phyloP scores from a whole-genome alignment of 2,113 vertebrate species.

The Paraplagusia blochii region DNA sequence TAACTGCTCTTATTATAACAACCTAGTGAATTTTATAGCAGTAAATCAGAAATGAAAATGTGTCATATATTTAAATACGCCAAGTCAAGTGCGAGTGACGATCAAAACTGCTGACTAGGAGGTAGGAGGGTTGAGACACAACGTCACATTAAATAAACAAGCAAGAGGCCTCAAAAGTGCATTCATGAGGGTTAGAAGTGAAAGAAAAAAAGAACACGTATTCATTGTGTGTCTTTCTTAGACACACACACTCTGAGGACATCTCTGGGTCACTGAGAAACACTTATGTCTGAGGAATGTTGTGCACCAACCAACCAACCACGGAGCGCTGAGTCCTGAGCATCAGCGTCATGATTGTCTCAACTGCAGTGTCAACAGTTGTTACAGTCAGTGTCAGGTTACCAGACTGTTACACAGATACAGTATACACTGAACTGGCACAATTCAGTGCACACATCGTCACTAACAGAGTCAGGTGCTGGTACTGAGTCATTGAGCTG shows the following conservation, averaged over 20 bases:
- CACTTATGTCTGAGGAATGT: slow-evolving; percentile 13
- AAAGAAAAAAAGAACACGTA: no score
- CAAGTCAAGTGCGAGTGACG: no score
- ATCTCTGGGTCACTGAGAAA: slow-evolving; percentile 12
- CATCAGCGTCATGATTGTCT: not conserved
- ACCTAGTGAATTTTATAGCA: no score
- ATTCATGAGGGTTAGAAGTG: no score
- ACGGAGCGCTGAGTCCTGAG: slow-evolving; percentile 14
- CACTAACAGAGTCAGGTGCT: not conserved
- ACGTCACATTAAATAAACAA: no score
- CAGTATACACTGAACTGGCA: not conserved
- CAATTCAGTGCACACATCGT: not conserved
- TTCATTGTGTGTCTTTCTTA: not conserved
- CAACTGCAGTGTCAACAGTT: slow-evolving; percentile 1
- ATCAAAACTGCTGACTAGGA: no score
- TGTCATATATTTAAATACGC: no score
- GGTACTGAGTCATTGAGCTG: slow-evolving; percentile 4
- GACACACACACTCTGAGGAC: not conserved
- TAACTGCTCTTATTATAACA: no score
- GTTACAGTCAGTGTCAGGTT: not conserved
- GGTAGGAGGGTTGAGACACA: no score
- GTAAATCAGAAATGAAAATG: no score
- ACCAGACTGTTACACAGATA: not conserved
- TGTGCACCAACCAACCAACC: slow-evolving; percentile 8
- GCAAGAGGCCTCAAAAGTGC: no score